Evolutionary conservation across 2,888 invertebrate species (phyloP).

Genomic region (Rhopalosiphum nymphaeae): DNA sequence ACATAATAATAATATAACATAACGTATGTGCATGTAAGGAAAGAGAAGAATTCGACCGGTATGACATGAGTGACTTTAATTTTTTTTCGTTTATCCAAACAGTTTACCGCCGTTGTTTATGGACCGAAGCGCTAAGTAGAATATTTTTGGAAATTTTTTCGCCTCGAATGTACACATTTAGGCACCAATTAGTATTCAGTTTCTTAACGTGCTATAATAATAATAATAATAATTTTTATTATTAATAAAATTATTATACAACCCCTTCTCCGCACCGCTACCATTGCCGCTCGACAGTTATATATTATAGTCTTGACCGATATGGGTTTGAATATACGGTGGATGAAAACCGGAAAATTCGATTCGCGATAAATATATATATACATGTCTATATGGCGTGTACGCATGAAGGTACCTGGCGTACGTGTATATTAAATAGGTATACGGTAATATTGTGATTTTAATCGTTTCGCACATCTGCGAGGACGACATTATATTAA

Average conservation of each 20-base stretch:
- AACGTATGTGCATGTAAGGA: background rate
- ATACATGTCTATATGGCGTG: background rate
- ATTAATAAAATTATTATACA: background rate
- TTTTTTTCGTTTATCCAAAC: background rate
- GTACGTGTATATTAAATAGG: slow-evolving; percentile 7
- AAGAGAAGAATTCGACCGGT: slow-evolving; percentile 12
- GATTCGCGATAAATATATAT: background rate
- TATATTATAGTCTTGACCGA: background rate
- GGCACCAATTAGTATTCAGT: background rate
- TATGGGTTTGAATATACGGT: background rate
- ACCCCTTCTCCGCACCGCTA: background rate
- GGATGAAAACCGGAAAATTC: background rate
- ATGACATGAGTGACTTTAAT: slow-evolving; percentile 1
- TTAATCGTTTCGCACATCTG: background rate
- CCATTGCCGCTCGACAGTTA: background rate
- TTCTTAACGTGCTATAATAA: background rate
- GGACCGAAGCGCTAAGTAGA: background rate
- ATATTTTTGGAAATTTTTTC: background rate
- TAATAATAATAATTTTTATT: background rate
- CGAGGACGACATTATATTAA: background rate
- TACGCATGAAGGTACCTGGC: background rate
- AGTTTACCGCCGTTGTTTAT: slow-evolving; percentile 26
- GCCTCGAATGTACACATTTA: background rate
- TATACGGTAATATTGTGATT: background rate
- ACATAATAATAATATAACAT: background rate